Evolutionary conservation across 2,888 invertebrate species (phyloP).

Genomic region (Drosophila sordidapex): DNA sequence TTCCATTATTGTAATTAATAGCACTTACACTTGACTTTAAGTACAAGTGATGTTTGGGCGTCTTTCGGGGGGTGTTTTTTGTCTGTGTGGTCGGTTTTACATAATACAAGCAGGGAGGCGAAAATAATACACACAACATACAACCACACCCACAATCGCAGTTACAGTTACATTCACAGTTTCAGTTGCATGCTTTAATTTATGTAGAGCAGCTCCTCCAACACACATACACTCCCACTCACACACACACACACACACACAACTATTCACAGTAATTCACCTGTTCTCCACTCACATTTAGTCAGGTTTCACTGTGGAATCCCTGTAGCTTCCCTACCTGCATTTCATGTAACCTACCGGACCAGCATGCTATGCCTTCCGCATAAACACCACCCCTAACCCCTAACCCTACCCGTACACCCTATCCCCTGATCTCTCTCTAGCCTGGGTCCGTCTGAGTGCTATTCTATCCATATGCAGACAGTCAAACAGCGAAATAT

Average conservation of each 20-base stretch:
- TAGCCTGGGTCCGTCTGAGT: not conserved
- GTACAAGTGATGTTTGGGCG: slow-evolving; percentile 4
- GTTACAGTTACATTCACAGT: not conserved
- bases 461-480: slow-evolving; percentile 53
- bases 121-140: slow-evolving; percentile 32
- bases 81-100: slow-evolving; percentile 3
- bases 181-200: slow-evolving; percentile 37
- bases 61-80: not conserved
- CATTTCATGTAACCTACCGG: slow-evolving; percentile 58
- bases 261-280: slow-evolving; percentile 21
- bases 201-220: slow-evolving; percentile 36
- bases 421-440: not conserved
- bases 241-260: not conserved
- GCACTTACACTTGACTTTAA: slow-evolving; percentile 22
- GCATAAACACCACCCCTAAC: slow-evolving; percentile 1
- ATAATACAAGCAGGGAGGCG: slow-evolving; percentile 32
- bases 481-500: slow-evolving; percentile 67
- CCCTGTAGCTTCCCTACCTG: slow-evolving; percentile 14
- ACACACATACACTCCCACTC: slow-evolving; percentile 2
- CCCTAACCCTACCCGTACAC: not conserved
- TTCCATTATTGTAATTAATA: slow-evolving; percentile 28
- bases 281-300: slow-evolving; percentile 5
- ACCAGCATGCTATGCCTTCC: slow-evolving; percentile 47
- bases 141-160: not conserved
- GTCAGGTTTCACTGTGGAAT: slow-evolving; percentile 14